These are phyloP conservation scores for Xylocampa areola DNA, from an alignment of 2,888 invertebrate genomes.

Conservation along the genomic window DNA sequence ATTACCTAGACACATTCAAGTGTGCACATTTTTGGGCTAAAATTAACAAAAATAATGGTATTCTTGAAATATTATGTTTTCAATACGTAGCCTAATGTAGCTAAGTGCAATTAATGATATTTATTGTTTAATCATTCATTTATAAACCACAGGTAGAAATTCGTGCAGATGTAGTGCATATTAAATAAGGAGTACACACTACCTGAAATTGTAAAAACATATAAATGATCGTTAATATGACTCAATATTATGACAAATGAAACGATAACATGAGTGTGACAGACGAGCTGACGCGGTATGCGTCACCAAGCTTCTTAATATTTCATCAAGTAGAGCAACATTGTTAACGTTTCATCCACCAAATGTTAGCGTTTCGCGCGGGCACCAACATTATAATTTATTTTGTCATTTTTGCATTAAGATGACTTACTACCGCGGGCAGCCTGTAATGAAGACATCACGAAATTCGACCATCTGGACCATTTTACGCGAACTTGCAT, in stretches of 20 bases:
- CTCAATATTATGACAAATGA: not conserved
- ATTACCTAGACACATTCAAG: no score
- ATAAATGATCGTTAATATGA: no score
- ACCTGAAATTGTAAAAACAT: no score
- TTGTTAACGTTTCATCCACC: conserved; percentile 29
- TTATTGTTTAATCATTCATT: no score
- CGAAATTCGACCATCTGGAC: conserved; percentile 60
- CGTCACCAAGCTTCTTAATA: not conserved
- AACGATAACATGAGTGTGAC: not conserved
- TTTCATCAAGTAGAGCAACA: conserved; percentile 64
- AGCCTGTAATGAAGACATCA: conserved; percentile 73
- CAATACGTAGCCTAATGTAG: no score
- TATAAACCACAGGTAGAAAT: no score
- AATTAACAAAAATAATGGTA: no score
- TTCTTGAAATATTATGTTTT: no score
- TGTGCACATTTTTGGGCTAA: no score
- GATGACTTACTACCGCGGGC: conserved; percentile 61
- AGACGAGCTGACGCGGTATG: not conserved
- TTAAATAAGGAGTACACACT: not conserved
- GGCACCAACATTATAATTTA: conserved; percentile 68
- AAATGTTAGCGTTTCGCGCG: conserved; percentile 65
- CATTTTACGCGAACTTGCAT: conserved; percentile 37
- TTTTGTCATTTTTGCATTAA: conserved; percentile 73
- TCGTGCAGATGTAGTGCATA: no score
- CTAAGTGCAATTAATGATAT: no score